These are phyloP conservation scores for Drosophila gaucha DNA, from an alignment of 2,888 invertebrate genomes.

Conservation along the genomic window DNA sequence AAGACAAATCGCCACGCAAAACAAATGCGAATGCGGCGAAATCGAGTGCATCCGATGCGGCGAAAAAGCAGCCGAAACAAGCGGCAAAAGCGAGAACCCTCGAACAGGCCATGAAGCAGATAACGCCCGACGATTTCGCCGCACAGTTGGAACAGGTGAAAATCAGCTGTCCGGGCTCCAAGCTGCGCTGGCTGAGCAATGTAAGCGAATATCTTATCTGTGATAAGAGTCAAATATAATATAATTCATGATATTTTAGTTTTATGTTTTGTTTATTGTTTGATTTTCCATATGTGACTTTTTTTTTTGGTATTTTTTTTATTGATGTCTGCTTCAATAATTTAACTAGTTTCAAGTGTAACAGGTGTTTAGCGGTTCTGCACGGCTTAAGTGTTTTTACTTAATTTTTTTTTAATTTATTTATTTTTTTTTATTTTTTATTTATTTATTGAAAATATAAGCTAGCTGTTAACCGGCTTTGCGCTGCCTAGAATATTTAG, in stretches of 20 bases:
- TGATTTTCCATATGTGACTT: no score
- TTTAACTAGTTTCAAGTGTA: no score
- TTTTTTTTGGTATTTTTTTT: no score
- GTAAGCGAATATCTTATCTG: slow-evolving; percentile 85
- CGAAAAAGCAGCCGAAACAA: slow-evolving; percentile 20
- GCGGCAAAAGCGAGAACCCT: slow-evolving; percentile 76
- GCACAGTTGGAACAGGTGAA: slow-evolving; percentile 87
- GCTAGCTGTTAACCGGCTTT: no score
- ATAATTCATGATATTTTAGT: background rate
- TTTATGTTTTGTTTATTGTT: no score
- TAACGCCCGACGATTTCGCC: slow-evolving; percentile 87
- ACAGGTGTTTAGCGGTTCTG: no score
- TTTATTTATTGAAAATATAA: no score
- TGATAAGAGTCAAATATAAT: background rate
- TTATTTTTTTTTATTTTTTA: no score
- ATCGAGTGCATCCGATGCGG: slow-evolving; percentile 3
- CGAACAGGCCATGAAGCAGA: slow-evolving; percentile 81
- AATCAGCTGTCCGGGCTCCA: slow-evolving; percentile 89
- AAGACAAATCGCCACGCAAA: slow-evolving; percentile 46
- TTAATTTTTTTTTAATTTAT: no score
- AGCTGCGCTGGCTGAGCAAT: slow-evolving; percentile 89
- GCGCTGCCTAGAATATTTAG: no score
- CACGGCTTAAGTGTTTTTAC: no score
- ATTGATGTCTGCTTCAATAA: no score
- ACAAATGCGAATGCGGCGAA: slow-evolving; percentile 27